phyloP scores from a whole-genome alignment of 2,797 vertebrate species.

The Peromyscus attwateri region DNA sequence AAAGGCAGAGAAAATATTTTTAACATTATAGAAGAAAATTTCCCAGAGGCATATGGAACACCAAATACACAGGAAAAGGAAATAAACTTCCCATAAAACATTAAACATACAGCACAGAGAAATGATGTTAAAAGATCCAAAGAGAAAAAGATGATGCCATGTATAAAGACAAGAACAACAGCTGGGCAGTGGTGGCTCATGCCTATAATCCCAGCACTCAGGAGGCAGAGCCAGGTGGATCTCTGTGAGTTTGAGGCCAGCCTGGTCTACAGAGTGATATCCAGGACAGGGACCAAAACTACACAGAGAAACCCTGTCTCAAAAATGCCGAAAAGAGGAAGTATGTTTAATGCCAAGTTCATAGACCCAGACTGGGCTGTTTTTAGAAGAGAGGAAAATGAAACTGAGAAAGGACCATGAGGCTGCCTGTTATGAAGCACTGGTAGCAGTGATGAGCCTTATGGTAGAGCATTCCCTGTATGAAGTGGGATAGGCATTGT shows the following conservation, averaged over 20 bases:
- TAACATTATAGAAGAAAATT: neutral
- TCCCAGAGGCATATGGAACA: neutral
- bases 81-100: neutral
- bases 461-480: neutral
- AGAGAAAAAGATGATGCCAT: neutral
- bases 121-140: neutral
- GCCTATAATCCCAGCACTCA: accelerated
- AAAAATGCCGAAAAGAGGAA: neutral
- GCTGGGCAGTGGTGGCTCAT: neutral
- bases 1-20: neutral
- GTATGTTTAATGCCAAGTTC: neutral
- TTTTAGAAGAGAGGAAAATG: neutral
- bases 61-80: neutral
- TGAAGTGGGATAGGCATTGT: neutral
- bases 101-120: neutral
- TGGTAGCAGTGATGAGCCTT: neutral
- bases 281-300: neutral
- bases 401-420: neutral
- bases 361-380: neutral
- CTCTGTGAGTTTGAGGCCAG: neutral
- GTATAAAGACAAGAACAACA: neutral
- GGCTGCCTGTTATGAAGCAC: neutral
- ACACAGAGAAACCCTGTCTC: neutral
- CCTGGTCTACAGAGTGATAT: neutral
- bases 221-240: neutral